These are phyloP conservation scores for Cybosia mesomella DNA, from an alignment of 2,888 invertebrate genomes.

Conservation along the genomic window DNA sequence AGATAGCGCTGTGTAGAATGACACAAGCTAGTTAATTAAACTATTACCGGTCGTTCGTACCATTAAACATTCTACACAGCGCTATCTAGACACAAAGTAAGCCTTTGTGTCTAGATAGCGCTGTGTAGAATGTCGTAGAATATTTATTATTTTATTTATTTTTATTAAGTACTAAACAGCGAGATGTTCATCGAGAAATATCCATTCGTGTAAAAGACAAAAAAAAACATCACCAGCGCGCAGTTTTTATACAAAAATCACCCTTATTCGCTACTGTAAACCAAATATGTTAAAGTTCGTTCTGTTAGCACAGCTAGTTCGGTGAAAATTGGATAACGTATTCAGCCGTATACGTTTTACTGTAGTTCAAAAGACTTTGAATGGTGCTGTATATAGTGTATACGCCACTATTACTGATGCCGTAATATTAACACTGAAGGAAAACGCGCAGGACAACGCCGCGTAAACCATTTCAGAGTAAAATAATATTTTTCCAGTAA, in stretches of 20 bases:
- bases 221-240: neutral
- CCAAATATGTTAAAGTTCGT: too few relatives aligned
- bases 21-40: too few relatives aligned
- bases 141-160: too few relatives aligned
- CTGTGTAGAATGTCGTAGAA: too few relatives aligned
- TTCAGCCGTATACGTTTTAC: neutral
- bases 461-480: neutral
- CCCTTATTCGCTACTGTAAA: neutral
- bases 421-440: neutral
- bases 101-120: too few relatives aligned
- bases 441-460: neutral
- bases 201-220: neutral
- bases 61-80: too few relatives aligned
- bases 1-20: too few relatives aligned
- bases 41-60: too few relatives aligned
- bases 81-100: too few relatives aligned
- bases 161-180: too few relatives aligned
- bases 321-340: neutral
- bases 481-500: too few relatives aligned
- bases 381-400: neutral
- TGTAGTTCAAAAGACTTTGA: neutral
- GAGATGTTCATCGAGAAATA: neutral
- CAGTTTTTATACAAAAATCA: neutral
- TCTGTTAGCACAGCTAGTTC: too few relatives aligned
- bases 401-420: neutral